Conservation (phyloP, 92 coral and sea anemone species). For the Desmophyllum pertusum region DNA sequence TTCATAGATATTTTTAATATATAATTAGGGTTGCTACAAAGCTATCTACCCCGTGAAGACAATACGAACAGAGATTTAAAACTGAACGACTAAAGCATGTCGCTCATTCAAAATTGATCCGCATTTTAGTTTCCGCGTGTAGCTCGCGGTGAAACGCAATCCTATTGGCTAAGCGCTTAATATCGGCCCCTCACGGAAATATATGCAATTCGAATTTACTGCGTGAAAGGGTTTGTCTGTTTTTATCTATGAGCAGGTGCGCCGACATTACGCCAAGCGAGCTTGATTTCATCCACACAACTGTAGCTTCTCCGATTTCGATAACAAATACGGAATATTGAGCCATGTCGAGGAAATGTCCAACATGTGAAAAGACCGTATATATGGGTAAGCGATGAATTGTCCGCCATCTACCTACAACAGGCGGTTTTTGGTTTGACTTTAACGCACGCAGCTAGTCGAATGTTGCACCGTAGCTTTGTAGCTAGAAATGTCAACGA, state of each 20-base stretch:
- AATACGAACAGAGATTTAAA: background rate
- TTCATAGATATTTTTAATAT: background rate
- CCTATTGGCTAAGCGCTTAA: background rate
- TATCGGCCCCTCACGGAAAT: slow-evolving; percentile 2
- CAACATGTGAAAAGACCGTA: slow-evolving; percentile 41
- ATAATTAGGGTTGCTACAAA: background rate
- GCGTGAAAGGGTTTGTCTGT: background rate
- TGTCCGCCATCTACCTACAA: background rate
- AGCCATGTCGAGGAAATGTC: slow-evolving; percentile 34
- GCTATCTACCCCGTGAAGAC: background rate
- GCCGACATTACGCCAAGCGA: background rate
- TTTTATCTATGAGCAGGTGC: background rate
- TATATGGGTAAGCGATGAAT: slow-evolving; percentile 30
- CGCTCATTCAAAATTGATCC: slow-evolving; percentile 23
- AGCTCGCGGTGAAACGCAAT: background rate
- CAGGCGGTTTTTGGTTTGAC: background rate
- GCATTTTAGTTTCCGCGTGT: background rate
- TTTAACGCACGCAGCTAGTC: background rate
- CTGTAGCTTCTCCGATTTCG: background rate
- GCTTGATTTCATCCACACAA: background rate
- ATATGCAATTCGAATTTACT: slow-evolving; percentile 20
- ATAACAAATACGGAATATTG: background rate
- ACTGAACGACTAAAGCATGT: background rate
- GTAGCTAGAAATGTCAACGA: background rate
- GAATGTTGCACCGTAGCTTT: background rate